Percentiles rank a stretch among this genome's conserved stretches.
Conservation (phyloP, 2,113 vertebrate genomes). For the Camelus bactrianus region DNA sequence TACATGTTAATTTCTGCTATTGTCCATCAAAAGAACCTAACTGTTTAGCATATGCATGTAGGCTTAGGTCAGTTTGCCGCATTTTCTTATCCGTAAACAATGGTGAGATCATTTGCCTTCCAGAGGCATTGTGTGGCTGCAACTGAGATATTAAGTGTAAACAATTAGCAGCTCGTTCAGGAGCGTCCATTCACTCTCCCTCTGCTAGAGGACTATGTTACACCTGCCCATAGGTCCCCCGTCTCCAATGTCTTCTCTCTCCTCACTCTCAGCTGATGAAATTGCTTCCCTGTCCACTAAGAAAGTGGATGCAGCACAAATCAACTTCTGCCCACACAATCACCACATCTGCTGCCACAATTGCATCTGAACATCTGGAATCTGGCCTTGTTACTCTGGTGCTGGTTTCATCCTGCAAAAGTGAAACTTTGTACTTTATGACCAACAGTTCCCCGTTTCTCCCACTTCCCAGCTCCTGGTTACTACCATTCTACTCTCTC, state of each 20-base stretch:
- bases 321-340: not conserved
- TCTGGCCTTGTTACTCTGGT: not conserved
- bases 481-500: not conserved
- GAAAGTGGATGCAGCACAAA: not conserved
- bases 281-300: not conserved
- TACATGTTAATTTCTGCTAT: not conserved
- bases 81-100: not conserved
- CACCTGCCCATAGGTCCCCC: not conserved
- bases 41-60: not conserved
- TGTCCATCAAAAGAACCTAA: not conserved
- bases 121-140: not conserved
- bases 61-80: not conserved
- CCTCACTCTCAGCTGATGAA: not conserved
- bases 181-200: not conserved
- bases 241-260: not conserved
- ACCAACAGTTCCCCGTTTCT: not conserved
- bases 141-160: not conserved
- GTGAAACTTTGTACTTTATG: not conserved
- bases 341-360: not conserved
- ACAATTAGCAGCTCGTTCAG: not conserved
- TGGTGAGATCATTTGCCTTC: not conserved
- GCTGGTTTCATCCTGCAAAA: not conserved
- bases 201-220: not conserved
- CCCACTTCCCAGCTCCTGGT: not conserved
- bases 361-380: not conserved